phyloP scores from a whole-genome alignment of 2,797 vertebrate genomes.

The Microctenopoma stevenorrisi region DNA sequence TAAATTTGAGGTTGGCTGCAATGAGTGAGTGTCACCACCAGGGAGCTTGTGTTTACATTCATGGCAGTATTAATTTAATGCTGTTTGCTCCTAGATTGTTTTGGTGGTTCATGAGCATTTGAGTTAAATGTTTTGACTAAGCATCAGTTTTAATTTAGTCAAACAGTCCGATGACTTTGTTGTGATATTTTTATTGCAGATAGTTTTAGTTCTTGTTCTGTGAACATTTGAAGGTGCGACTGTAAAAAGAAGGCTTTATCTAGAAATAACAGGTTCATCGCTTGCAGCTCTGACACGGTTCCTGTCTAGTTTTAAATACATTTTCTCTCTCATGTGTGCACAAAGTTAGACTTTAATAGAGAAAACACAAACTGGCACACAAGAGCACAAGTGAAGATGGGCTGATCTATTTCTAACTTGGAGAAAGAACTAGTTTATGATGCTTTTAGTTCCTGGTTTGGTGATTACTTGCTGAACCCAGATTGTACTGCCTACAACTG shows the following conservation, averaged over 20 bases:
- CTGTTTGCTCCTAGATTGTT: slow-evolving; percentile 16
- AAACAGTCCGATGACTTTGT: too few relatives aligned
- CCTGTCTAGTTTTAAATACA: not conserved
- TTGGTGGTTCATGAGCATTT: not conserved
- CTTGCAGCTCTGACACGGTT: not conserved
- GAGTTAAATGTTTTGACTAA: too few relatives aligned
- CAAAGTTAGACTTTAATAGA: not conserved
- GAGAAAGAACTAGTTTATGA: not conserved
- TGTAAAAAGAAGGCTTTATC: not conserved
- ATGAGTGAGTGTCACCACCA: slow-evolving; percentile 14
- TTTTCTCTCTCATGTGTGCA: not conserved
- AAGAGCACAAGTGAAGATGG: not conserved
- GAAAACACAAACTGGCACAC: not conserved
- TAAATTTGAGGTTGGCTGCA: not conserved
- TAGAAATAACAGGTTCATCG: not conserved
- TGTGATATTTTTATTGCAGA: too few relatives aligned
- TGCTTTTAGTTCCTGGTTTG: slow-evolving; percentile 1
- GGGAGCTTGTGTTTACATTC: slow-evolving; percentile 17
- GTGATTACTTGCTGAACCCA: slow-evolving; percentile 28
- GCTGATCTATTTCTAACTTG: not conserved
- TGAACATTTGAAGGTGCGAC: slow-evolving; percentile 1
- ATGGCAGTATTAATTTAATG: not conserved
- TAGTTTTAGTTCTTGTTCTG: slow-evolving; percentile 41
- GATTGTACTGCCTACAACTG: slow-evolving; percentile 26
- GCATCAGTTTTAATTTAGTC: too few relatives aligned